phyloP scores from a whole-genome alignment of 1,140 invertebrate species.

The Vollenhovia emeryi region DNA sequence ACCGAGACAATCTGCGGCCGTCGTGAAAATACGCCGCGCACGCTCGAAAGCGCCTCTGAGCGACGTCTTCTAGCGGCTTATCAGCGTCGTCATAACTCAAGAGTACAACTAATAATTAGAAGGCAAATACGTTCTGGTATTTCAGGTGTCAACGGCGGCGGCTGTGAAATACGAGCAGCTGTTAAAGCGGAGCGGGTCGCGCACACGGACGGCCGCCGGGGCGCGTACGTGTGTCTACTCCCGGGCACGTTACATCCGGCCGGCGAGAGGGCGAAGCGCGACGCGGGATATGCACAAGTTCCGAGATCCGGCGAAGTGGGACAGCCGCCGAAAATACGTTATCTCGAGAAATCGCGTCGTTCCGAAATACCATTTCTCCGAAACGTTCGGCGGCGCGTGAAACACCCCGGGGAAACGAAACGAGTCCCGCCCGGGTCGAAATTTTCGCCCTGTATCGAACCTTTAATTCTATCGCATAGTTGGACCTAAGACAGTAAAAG shows the following conservation, averaged over 20 bases:
- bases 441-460: too few species aligned
- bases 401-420: background rate
- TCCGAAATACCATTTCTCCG: conserved; percentile 15
- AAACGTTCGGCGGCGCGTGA: background rate
- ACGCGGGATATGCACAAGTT: background rate
- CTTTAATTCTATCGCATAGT: too few species aligned
- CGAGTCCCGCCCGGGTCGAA: too few species aligned
- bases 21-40: background rate
- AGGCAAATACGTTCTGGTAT: conserved; percentile 48
- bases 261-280: conserved; percentile 1
- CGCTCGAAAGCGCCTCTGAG: background rate
- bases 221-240: background rate
- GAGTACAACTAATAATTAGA: conserved; percentile 55
- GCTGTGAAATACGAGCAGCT: conserved; percentile 53
- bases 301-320: conserved; percentile 17
- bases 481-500: too few species aligned
- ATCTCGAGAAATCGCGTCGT: conserved; percentile 4
- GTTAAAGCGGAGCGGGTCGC: conserved; percentile 35
- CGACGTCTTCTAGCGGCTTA: conserved; percentile 37
- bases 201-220: background rate
- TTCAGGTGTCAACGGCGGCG: conserved; percentile 40
- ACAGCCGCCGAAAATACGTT: conserved; percentile 40
- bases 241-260: conserved; percentile 23
- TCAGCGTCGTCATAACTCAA: conserved; percentile 54
- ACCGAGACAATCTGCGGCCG: background rate